Evolutionary conservation across 2,888 invertebrate species (phyloP).

Genomic region (Drosophila colorata): DNA sequence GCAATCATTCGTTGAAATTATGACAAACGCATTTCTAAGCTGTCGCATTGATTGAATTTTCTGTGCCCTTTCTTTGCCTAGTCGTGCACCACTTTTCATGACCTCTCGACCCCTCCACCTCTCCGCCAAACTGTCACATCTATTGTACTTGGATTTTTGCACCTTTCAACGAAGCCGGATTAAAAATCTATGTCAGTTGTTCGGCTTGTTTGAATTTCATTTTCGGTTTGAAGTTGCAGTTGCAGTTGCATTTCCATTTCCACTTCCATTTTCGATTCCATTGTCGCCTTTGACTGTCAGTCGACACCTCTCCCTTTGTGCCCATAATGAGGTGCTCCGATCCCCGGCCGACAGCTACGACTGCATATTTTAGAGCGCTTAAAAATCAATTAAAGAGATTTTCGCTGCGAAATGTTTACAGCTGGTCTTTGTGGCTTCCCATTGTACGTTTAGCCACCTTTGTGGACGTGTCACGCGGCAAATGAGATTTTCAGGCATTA

Average conservation of each 20-base stretch:
- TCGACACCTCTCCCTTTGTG: conserved; percentile 68
- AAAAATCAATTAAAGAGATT: conserved; percentile 69
- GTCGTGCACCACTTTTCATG: neutral
- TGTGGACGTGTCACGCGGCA: conserved; percentile 36
- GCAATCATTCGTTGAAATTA: conserved; percentile 77
- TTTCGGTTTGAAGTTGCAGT: conserved; percentile 48
- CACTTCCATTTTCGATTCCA: conserved; percentile 10
- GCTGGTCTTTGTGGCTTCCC: conserved; percentile 51
- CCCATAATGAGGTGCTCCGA: conserved; percentile 48
- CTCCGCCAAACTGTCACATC: conserved; percentile 2
- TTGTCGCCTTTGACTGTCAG: conserved; percentile 51
- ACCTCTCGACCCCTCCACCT: conserved; percentile 2
- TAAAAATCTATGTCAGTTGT: conserved; percentile 51
- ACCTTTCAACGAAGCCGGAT: conserved; percentile 60
- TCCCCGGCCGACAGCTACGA: conserved; percentile 30
- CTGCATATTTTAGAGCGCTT: conserved; percentile 60
- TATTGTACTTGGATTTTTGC: conserved; percentile 60
- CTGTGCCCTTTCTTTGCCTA: conserved; percentile 16
- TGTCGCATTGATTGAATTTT: conserved; percentile 75
- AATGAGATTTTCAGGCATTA: conserved; percentile 54
- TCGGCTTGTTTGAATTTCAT: conserved; percentile 59
- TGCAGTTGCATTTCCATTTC: conserved; percentile 17
- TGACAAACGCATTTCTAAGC: conserved; percentile 78
- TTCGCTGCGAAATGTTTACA: conserved; percentile 49
- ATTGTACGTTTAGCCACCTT: conserved; percentile 8